These are phyloP conservation scores for Halesus radiatus DNA, from an alignment of 1,140 invertebrate genomes.

Conservation along the genomic window DNA sequence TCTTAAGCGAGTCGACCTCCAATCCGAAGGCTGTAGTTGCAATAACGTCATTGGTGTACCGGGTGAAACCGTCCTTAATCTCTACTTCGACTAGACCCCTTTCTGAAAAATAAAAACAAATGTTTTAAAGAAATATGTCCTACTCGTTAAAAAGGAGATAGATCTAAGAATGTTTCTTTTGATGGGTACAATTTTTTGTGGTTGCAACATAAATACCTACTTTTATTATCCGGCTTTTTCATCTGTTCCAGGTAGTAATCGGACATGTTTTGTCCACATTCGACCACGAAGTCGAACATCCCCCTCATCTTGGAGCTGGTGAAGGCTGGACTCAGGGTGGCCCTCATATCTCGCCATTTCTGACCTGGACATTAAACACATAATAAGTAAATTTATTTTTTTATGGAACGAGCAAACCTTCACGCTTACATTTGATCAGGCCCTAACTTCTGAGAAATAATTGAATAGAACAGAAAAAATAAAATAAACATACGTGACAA, in stretches of 20 bases:
- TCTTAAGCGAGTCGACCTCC: conserved; percentile 62
- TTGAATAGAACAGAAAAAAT: too few relatives aligned
- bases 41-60: conserved; percentile 67
- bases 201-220: too few relatives aligned
- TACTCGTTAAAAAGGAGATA: too few relatives aligned
- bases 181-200: too few relatives aligned
- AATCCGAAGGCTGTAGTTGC: conserved; percentile 66
- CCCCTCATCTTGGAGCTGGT: conserved; percentile 63
- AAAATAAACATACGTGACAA: too few relatives aligned
- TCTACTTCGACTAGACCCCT: conserved; percentile 50
- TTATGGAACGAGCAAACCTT: too few relatives aligned
- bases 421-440: too few relatives aligned
- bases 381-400: too few relatives aligned
- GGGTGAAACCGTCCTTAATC: conserved; percentile 63
- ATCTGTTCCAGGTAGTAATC: conserved; percentile 10
- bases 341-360: conserved; percentile 62
- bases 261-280: conserved; percentile 36
- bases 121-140: too few relatives aligned
- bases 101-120: too few relatives aligned
- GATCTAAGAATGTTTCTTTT: too few relatives aligned
- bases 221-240: conserved; percentile 30
- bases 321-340: conserved; percentile 62
- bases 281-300: conserved; percentile 58
- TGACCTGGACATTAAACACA: conserved; percentile 48
- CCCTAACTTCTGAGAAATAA: too few relatives aligned